Percentiles rank a stretch among this genome's conserved stretches.
These are phyloP conservation scores for Scaptodrosophila lebanonensis DNA, from an alignment of 1,140 invertebrate genomes.

Conservation along the genomic window DNA sequence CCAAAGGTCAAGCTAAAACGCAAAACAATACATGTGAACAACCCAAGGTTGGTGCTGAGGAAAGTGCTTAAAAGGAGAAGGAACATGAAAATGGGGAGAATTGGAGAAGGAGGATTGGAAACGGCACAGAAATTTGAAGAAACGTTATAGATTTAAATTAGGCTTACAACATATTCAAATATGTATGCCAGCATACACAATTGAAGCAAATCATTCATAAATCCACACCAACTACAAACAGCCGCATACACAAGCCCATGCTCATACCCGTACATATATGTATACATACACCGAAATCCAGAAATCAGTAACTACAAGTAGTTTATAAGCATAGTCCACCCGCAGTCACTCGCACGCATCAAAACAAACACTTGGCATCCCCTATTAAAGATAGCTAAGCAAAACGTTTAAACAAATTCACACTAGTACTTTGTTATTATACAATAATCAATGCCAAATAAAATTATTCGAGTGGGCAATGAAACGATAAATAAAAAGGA, in stretches of 20 bases:
- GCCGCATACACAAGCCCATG: not conserved
- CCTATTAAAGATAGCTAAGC: slow-evolving; percentile 31
- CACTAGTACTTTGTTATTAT: slow-evolving; percentile 48
- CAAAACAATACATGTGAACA: slow-evolving; percentile 20
- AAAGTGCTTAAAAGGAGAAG: slow-evolving; percentile 8
- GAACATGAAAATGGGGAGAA: slow-evolving; percentile 5
- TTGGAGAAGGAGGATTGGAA: not conserved
- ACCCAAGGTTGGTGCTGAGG: slow-evolving; percentile 57
- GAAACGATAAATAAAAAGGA: slow-evolving; percentile 5
- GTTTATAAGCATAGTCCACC: slow-evolving; percentile 42
- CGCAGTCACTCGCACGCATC: slow-evolving; percentile 19
- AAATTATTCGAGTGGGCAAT: slow-evolving; percentile 3
- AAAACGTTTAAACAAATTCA: slow-evolving; percentile 29
- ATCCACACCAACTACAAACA: slow-evolving; percentile 34
- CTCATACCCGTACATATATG: slow-evolving; percentile 6
- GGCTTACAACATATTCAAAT: slow-evolving; percentile 38
- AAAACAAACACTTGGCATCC: slow-evolving; percentile 23
- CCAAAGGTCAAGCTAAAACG: slow-evolving; percentile 49
- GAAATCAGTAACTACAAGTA: slow-evolving; percentile 59
- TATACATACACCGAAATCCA: slow-evolving; percentile 33
- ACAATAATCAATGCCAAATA: slow-evolving; percentile 50
- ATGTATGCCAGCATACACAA: slow-evolving; percentile 21
- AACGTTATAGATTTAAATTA: slow-evolving; percentile 38
- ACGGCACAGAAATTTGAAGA: slow-evolving; percentile 11
- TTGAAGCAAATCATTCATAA: slow-evolving; percentile 15